Conservation (phyloP, 2,797 vertebrate genomes). For the Mus minutoides region DNA sequence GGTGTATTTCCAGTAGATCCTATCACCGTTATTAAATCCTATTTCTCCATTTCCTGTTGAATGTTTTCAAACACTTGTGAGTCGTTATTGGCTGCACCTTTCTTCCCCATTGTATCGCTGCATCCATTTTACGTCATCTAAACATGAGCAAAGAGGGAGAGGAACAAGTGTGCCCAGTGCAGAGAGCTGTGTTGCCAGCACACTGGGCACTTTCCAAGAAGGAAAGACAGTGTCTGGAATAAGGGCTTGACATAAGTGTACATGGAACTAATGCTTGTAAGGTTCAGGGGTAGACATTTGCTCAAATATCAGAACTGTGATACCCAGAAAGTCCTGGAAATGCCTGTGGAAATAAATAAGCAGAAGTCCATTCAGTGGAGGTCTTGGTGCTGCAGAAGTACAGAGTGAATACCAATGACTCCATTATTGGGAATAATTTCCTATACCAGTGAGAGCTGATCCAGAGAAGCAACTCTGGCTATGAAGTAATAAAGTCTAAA, state of each 20-base stretch:
- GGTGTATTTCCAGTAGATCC: no score
- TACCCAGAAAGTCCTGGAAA: slow-evolving; percentile 43
- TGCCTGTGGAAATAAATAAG: slow-evolving; percentile 58
- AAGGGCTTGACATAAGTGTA: background rate
- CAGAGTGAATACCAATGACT: slow-evolving; percentile 37
- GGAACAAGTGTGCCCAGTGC: background rate
- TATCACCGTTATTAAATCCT: no score
- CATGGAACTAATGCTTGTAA: slow-evolving; percentile 59
- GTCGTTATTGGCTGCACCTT: background rate
- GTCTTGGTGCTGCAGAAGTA: background rate
- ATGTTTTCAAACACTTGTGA: slow-evolving; percentile 24
- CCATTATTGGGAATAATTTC: slow-evolving; percentile 22
- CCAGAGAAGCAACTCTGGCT: slow-evolving; percentile 57
- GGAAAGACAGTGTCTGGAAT: slow-evolving; percentile 38
- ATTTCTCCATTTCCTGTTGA: background rate
- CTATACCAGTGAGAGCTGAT: slow-evolving; percentile 14
- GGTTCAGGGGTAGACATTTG: slow-evolving; percentile 53
- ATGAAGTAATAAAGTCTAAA: slow-evolving; percentile 76
- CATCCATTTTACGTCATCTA: background rate
- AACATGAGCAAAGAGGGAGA: background rate
- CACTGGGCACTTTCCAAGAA: background rate
- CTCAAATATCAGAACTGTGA: background rate
- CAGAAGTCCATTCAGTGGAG: background rate
- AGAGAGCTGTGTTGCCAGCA: background rate
- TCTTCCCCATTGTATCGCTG: slow-evolving; percentile 8